Evolutionary conservation across 2,797 vertebrate genomes (phyloP).

Genomic region (Myiotriccus ornatus): DNA sequence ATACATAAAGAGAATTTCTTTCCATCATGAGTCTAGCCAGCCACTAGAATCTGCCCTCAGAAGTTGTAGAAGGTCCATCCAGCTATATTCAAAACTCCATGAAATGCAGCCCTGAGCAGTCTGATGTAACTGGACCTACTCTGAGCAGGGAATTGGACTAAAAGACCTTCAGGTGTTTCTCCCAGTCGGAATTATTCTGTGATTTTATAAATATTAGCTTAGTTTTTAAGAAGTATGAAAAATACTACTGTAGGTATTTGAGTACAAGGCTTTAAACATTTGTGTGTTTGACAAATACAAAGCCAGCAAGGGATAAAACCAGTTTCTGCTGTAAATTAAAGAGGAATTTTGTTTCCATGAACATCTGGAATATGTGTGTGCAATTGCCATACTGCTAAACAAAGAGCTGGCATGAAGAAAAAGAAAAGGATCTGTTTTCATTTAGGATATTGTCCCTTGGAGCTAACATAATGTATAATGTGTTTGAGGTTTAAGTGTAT

Average conservation of each 20-base stretch:
- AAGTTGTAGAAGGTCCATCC: background rate
- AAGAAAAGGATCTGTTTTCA: conserved; percentile 63
- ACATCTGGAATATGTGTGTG: conserved; percentile 50
- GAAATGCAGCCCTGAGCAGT: background rate
- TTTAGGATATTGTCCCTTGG: conserved; percentile 56
- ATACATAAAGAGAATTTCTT: background rate
- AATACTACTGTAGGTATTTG: background rate
- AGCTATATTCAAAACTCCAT: background rate
- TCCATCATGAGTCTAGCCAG: background rate
- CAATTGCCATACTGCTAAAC: conserved; percentile 8
- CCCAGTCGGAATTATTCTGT: background rate
- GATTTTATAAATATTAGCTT: background rate
- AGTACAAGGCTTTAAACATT: background rate
- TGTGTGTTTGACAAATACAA: conserved; percentile 11
- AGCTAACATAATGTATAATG: conserved; percentile 39
- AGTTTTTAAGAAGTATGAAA: background rate
- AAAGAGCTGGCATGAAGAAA: conserved; percentile 60
- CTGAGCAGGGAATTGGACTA: background rate
- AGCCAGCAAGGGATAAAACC: conserved; percentile 30
- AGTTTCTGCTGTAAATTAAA: conserved; percentile 56
- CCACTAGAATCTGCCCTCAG: background rate
- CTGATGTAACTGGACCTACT: background rate
- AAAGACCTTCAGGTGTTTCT: background rate
- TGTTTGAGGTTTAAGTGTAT: conserved; percentile 1
- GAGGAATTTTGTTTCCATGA: conserved; percentile 17